Percentiles rank a stretch among this genome's conserved stretches.
These are phyloP conservation scores for Leptodactylus fallax DNA, from an alignment of 2,797 vertebrate genomes.

Conservation along the genomic window DNA sequence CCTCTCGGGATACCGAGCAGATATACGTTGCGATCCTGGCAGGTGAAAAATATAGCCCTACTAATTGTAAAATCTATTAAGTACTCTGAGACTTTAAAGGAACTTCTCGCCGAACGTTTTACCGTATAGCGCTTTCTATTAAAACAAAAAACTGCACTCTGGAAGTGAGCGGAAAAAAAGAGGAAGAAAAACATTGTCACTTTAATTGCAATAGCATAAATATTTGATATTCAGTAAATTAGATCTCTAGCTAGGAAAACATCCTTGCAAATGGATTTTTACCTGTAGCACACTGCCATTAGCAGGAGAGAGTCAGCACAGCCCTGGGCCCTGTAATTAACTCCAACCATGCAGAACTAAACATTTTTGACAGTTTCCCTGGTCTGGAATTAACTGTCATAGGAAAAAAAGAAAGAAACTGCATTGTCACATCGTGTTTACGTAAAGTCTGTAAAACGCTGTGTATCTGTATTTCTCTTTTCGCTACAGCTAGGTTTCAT, in stretches of 20 bases:
- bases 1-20: neutral
- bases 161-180: constrained; percentile 27
- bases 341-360: constrained; percentile 96
- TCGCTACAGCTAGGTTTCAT: constrained; percentile 75
- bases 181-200: constrained; percentile 76
- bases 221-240: constrained; percentile 95
- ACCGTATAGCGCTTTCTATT: constrained; percentile 37
- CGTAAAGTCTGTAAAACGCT: constrained; percentile 79
- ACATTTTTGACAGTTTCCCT: constrained; percentile 98
- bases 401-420: constrained; percentile 90
- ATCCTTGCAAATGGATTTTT: constrained; percentile 93
- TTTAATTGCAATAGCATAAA: constrained; percentile 90
- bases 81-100: constrained; percentile 28
- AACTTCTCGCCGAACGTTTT: constrained; percentile 28
- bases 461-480: constrained; percentile 74
- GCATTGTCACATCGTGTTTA: constrained; percentile 92
- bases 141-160: constrained; percentile 32
- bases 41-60: neutral
- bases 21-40: neutral
- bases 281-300: constrained; percentile 95
- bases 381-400: constrained; percentile 96
- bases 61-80: constrained; percentile 31
- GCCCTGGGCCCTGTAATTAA: constrained; percentile 95
- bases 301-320: constrained; percentile 84
- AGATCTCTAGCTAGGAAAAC: constrained; percentile 90